Evolutionary conservation across 2,113 vertebrate species (phyloP).

Genomic region (Himantopus leucocephalus): DNA sequence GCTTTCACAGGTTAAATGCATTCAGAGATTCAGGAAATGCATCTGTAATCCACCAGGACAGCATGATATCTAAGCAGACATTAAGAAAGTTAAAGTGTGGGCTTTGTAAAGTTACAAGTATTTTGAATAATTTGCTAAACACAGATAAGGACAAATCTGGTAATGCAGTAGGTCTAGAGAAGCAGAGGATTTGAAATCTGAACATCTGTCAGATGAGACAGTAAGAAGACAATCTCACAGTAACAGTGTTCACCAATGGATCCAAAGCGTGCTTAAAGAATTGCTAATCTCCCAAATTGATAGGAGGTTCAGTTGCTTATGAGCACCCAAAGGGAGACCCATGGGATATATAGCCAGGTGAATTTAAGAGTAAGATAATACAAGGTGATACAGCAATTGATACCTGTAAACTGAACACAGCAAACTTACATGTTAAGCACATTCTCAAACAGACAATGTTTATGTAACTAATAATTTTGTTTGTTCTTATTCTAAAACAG

Average conservation of each 20-base stretch:
- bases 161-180: background rate
- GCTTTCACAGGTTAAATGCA: background rate
- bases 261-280: background rate
- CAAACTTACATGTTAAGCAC: background rate
- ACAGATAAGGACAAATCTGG: background rate
- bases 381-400: background rate
- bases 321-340: background rate
- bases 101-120: background rate
- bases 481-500: background rate
- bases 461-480: background rate
- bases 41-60: background rate
- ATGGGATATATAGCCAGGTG: background rate
- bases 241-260: background rate
- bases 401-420: background rate
- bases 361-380: background rate
- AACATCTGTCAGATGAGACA: background rate
- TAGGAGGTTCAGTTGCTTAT: background rate
- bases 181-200: background rate
- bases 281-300: background rate
- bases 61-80: background rate
- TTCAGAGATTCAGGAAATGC: background rate
- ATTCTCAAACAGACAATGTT: background rate
- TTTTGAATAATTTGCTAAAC: background rate
- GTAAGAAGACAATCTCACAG: background rate
- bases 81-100: background rate